Percentiles rank a stretch among this genome's conserved stretches.
These are phyloP conservation scores for Sus scrofa DNA, from an alignment of 2,113 vertebrate genomes.

Conservation along the genomic window DNA sequence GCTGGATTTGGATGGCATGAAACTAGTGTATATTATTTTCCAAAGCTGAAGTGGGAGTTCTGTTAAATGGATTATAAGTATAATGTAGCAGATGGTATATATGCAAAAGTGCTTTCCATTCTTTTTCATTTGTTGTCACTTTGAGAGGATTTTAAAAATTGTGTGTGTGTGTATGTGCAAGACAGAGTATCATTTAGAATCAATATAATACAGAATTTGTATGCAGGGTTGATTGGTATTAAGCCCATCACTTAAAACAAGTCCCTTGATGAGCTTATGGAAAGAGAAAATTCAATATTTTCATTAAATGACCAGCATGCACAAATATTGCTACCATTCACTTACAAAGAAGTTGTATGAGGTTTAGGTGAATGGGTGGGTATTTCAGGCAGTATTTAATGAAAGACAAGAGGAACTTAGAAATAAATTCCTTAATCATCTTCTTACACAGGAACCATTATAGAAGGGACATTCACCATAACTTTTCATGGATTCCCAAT, in stretches of 20 bases:
- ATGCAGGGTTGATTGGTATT: background rate
- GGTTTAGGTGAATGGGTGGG: background rate
- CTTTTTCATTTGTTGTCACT: background rate
- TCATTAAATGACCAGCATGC: background rate
- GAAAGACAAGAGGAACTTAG: background rate
- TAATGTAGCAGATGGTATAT: background rate
- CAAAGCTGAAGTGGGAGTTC: background rate
- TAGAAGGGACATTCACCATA: background rate
- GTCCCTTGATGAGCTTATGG: background rate
- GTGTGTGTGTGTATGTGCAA: background rate
- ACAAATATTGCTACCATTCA: background rate
- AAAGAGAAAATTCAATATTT: conserved; percentile 41
- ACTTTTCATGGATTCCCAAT: background rate
- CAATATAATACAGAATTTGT: background rate
- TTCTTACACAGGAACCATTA: background rate
- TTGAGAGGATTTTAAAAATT: background rate
- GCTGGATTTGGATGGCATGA: background rate
- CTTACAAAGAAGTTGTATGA: background rate
- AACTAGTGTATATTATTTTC: background rate
- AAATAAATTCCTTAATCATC: background rate
- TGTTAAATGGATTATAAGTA: background rate
- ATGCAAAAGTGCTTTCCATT: background rate
- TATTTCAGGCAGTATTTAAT: background rate
- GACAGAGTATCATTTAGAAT: background rate
- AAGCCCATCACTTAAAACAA: background rate